A percentile compares a stretch with the other conserved stretches of the same genome.
Evolutionary conservation across 2,797 vertebrate species (phyloP).

Genomic region (Paedocypris micromegethes): DNA sequence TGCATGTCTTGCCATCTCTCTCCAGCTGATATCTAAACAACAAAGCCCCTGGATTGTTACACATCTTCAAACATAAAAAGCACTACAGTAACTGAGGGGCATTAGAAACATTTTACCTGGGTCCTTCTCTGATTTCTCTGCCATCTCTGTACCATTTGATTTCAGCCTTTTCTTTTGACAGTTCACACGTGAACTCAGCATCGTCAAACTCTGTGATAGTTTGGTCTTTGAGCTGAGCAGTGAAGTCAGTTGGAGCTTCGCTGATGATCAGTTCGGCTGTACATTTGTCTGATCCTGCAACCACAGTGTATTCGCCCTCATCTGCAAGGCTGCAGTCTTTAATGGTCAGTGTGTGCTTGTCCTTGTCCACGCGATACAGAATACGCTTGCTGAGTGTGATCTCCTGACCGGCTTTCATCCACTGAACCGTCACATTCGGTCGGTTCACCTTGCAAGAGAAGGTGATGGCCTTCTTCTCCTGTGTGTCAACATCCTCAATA

Average conservation of each 20-base stretch:
- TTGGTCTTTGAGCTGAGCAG: slow-evolving; percentile 83
- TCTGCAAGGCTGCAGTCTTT: slow-evolving; percentile 89
- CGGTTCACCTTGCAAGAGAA: slow-evolving; percentile 96
- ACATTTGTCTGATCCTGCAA: slow-evolving; percentile 83
- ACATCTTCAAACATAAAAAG: neutral
- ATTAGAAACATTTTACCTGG: slow-evolving; percentile 70
- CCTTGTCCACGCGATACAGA: slow-evolving; percentile 86
- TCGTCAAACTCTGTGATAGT: slow-evolving; percentile 93
- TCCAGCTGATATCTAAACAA: slow-evolving; percentile 79
- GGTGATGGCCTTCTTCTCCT: slow-evolving; percentile 89
- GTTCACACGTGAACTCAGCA: slow-evolving; percentile 85
- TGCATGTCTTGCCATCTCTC: slow-evolving; percentile 84
- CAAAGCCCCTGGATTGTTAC: neutral
- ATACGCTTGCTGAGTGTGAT: slow-evolving; percentile 77
- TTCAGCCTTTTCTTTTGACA: slow-evolving; percentile 91
- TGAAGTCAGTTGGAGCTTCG: slow-evolving; percentile 92
- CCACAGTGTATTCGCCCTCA: slow-evolving; percentile 89
- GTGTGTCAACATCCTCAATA: slow-evolving; percentile 91
- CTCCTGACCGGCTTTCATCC: slow-evolving; percentile 89
- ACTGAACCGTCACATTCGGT: slow-evolving; percentile 82
- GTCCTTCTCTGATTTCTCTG: slow-evolving; percentile 91
- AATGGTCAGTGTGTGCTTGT: slow-evolving; percentile 88
- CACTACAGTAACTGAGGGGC: neutral
- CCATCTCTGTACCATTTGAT: slow-evolving; percentile 95
- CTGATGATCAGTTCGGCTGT: slow-evolving; percentile 92